phyloP scores from a whole-genome alignment of 2,888 invertebrate species.

The Lithophane ornitopus region DNA sequence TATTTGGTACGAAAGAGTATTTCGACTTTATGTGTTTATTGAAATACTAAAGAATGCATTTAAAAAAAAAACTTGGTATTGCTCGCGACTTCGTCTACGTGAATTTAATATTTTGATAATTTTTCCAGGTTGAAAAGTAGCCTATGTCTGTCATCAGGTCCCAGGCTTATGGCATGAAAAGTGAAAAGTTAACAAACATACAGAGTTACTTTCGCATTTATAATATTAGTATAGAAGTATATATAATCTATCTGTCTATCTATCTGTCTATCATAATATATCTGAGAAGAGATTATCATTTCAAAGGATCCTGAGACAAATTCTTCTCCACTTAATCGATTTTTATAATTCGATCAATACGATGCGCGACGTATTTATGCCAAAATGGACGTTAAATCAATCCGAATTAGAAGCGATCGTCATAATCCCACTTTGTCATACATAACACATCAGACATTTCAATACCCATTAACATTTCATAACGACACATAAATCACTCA shows the following conservation, averaged over 20 bases:
- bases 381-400: conserved; percentile 8
- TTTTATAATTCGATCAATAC: not conserved
- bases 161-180: not conserved
- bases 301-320: no score
- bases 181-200: not conserved
- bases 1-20: not conserved
- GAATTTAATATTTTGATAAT: not conserved
- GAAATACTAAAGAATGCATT: no score
- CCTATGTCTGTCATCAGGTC: not conserved
- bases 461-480: conserved; percentile 55
- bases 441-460: conserved; percentile 41
- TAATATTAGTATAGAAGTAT: not conserved
- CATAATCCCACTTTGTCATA: conserved; percentile 36
- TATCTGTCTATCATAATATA: no score
- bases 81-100: no score
- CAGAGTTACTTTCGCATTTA: not conserved
- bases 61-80: not conserved
- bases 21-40: not conserved
- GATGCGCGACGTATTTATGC: not conserved
- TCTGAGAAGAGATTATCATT: not conserved
- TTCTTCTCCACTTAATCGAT: not conserved
- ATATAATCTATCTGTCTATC: no score
- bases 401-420: conserved; percentile 8
- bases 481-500: conserved; percentile 68
- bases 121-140: not conserved